Base-by-base conservation (phyloP, 2,888 invertebrate species). In the Eubasilissa splendida region DNA sequence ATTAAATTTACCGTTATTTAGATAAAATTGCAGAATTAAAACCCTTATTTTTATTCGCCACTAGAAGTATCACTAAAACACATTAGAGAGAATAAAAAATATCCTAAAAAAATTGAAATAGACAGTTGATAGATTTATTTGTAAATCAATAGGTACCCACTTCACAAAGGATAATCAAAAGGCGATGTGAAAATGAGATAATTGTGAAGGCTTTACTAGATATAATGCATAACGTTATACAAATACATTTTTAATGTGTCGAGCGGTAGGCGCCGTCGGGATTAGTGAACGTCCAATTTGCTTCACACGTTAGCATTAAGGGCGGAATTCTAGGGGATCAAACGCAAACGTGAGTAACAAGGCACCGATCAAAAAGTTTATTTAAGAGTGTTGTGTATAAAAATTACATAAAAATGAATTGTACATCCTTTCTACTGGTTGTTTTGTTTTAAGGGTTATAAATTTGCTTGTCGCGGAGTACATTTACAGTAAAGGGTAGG, bases 261-360 rank as follows among this genome's bases (percentile, higher is more conserved):
- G 31, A 60, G 59, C 59, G 50, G 12, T 50, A 77, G 81, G 81
- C 81, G 81, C 81, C 81, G 75, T 11, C 74, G 52, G 78, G 78
- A 81, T 81, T 81, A 81, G 31, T 50, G 58, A 76, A 68, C 81
- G 78, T 75, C 81, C 81, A 81, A 78, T 81, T 81, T 81, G 50
- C 60, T 75, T 60, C 81, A 63, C 76, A 71, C 76, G 76, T 76
- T 71, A 80, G 31, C 58, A 53, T 71, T 71, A 68, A 76, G 75
- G 63, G 31, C 33, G 54, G 65, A 56, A 60, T 75, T 31, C 12
- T 52, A 31, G 11, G 75, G 75, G 63, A 42, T 42, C 42, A 63
- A 60, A 75, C 42, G n/a, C 9, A 10, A n/a, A n/a, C 0, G 22
- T 4, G 4, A 75, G 60, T 22, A 52, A 53, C 42, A 7, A 7